phyloP scores from a whole-genome alignment of 2,797 vertebrate genomes.

The Pantherophis vulpinus region DNA sequence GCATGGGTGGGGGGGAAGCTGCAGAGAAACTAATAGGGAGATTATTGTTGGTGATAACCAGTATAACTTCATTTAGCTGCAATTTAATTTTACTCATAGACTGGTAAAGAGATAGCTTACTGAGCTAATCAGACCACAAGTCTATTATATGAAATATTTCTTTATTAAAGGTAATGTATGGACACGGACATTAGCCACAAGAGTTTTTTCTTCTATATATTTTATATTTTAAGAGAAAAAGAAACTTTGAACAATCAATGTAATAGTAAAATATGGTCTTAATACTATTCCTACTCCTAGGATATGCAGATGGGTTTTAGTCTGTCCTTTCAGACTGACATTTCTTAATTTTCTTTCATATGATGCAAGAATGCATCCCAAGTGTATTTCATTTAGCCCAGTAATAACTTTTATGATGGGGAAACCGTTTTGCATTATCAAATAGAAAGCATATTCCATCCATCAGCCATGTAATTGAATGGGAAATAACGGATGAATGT shows the following conservation, averaged over 20 bases:
- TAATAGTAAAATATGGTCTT: background rate
- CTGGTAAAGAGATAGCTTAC: background rate
- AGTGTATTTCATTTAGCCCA: background rate
- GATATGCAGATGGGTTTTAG: background rate
- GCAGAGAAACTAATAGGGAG: background rate
- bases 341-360: background rate
- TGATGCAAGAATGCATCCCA: background rate
- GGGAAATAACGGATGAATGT: background rate
- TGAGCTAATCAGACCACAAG: background rate
- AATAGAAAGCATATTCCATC: background rate
- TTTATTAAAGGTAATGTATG: background rate
- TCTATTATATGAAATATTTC: background rate
- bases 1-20: background rate
- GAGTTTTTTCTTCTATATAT: background rate
- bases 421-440: background rate
- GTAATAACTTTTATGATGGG: background rate
- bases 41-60: background rate
- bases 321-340: background rate
- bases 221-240: background rate
- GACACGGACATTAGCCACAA: background rate
- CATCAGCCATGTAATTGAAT: background rate
- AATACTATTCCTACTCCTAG: background rate
- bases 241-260: background rate
- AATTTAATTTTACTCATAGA: background rate
- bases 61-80: background rate